Percentiles rank a stretch among this genome's conserved stretches.
These are phyloP conservation scores for Botia almorhae DNA, from an alignment of 2,797 vertebrate species.

Conservation along the genomic window DNA sequence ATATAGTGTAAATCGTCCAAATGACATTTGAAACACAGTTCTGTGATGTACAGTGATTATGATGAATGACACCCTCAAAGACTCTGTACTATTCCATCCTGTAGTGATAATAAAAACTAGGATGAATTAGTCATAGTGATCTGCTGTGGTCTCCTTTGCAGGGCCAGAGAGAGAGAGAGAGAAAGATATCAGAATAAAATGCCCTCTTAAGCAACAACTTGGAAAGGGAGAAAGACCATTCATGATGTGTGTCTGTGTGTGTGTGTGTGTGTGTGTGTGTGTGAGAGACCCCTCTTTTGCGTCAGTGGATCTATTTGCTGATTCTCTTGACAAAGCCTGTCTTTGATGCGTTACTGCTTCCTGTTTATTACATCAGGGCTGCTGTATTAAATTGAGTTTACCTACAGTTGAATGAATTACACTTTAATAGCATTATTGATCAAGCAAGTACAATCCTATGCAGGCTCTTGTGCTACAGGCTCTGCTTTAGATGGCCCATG, in stretches of 20 bases:
- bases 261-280: conserved; percentile 47
- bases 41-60: conserved; percentile 12
- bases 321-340: conserved; percentile 76
- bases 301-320: conserved; percentile 78
- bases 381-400: conserved; percentile 75
- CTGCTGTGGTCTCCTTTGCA: not conserved
- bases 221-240: conserved; percentile 33
- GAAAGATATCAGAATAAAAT: conserved; percentile 16
- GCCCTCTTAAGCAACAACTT: conserved; percentile 11
- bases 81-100: conserved; percentile 10
- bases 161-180: not conserved
- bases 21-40: conserved; percentile 25
- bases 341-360: conserved; percentile 80
- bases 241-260: conserved; percentile 47
- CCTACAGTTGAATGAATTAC: conserved; percentile 75
- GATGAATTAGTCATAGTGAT: conserved; percentile 12
- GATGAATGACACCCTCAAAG: conserved; percentile 23
- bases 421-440: conserved; percentile 80
- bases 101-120: conserved; percentile 4
- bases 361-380: conserved; percentile 76
- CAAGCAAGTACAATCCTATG: conserved; percentile 68
- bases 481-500: not conserved
- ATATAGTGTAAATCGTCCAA: conserved; percentile 12
- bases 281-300: conserved; percentile 67
- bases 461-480: not conserved